phyloP scores from a whole-genome alignment of 2,113 vertebrate genomes.

The Plecturocebus donacophilus region DNA sequence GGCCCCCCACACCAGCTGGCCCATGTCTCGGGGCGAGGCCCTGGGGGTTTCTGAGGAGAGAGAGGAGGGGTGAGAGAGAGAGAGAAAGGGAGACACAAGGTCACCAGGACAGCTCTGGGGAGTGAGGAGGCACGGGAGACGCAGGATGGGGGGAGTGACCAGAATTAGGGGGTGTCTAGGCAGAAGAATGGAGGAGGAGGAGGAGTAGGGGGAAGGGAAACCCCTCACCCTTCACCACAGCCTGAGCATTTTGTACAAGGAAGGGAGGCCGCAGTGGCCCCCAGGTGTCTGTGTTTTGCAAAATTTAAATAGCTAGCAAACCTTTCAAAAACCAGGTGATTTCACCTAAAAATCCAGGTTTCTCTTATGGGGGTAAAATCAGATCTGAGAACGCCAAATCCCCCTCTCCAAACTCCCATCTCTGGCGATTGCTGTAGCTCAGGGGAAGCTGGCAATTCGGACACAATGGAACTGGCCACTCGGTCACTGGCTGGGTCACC shows the following conservation, averaged over 20 bases:
- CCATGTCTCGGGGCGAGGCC: slow-evolving; percentile 78
- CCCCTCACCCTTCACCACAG: fast-evolving
- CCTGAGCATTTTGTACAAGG: background rate
- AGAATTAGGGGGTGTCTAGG: background rate
- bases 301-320: background rate
- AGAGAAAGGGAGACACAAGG: slow-evolving; percentile 8
- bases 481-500: background rate
- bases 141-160: background rate
- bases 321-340: background rate
- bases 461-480: background rate
- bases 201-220: background rate
- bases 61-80: slow-evolving; percentile 64
- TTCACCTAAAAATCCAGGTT: background rate
- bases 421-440: fast-evolving
- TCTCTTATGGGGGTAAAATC: background rate
- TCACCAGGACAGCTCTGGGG: slow-evolving; percentile 48
- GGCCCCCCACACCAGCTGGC: slow-evolving; percentile 90
- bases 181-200: background rate
- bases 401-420: fast-evolving
- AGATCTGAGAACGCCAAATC: background rate
- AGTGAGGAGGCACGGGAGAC: background rate
- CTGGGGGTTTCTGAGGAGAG: slow-evolving; percentile 87
- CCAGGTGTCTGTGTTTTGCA: background rate
- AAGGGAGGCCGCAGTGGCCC: background rate
- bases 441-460: background rate